Evolutionary conservation across 2,113 vertebrate species (phyloP).

Genomic region (Odocoileus virginianus): DNA sequence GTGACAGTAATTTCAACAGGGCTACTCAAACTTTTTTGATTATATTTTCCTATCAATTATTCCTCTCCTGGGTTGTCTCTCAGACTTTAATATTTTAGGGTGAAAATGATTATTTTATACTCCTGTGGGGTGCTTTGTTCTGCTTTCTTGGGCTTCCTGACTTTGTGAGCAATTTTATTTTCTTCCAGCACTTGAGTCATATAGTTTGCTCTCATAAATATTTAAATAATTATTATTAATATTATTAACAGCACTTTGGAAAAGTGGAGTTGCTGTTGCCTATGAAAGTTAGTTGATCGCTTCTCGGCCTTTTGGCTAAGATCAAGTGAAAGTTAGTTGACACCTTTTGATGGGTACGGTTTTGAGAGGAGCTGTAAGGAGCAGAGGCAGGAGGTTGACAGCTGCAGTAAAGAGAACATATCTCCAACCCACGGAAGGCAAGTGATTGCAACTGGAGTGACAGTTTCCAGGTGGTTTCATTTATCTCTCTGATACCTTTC

Average conservation of each 20-base stretch:
- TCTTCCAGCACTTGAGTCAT: neutral
- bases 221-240: slow-evolving; percentile 43
- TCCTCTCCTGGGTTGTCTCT: neutral
- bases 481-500: slow-evolving; percentile 53
- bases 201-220: neutral
- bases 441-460: neutral
- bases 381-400: slow-evolving; percentile 6
- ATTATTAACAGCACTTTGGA: neutral
- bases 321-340: slow-evolving; percentile 22
- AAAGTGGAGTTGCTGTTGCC: slow-evolving; percentile 14
- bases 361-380: slow-evolving; percentile 42
- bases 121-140: neutral
- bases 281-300: slow-evolving; percentile 17
- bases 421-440: neutral
- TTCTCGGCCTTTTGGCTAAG: too few species aligned
- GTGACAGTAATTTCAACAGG: neutral
- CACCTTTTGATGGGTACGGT: slow-evolving; percentile 25
- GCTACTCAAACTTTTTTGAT: neutral
- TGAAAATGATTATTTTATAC: neutral
- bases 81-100: neutral
- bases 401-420: neutral
- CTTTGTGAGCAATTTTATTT: neutral
- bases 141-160: neutral
- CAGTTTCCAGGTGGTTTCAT: slow-evolving; percentile 46
- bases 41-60: neutral